Evolutionary conservation across 2,113 vertebrate genomes (phyloP), one percentile per base, ranked within the genome.

Genomic region (Lepus americanus): DNA sequence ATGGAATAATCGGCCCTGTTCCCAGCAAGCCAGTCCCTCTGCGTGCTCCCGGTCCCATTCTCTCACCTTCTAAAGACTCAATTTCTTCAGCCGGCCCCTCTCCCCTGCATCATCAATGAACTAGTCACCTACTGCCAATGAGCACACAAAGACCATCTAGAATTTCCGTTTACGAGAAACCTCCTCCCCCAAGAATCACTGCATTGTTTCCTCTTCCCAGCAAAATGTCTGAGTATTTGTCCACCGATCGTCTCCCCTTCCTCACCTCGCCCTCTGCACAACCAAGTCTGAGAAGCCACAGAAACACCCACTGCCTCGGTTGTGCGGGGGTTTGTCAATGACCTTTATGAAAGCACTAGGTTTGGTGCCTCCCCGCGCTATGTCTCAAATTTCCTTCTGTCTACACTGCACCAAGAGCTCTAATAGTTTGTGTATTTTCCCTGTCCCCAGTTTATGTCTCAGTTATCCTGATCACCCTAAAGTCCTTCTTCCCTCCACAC

Each of bases 151-250:
- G 49, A 81, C 17, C 22, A 4, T 88, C 44, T 12, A 94, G 23
- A 88, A 84, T 67, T n/a, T 55, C 61, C 13, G 53, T 23, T 76
- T 67, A 36, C 12, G 92, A 88, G 5, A 96, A 64, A 13, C 17
- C n/a, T 36, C 63, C 29, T 44, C 80, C 70, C 3, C 51, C 13
- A 9, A 17, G 17, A 82, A 10, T n/a, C 16, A 33, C 29, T 27
- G 9, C 29, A 80, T 51, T 33, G 74, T 61, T 82, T 59, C 63
- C n/a, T n/a, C 55, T 76, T 86, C 86, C 76, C 6, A 70, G 27
- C 39, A 70, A 67, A 74, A 76, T 33, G 63, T 76, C 85, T 89
- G 36, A 93, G n/a, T 88, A 86, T n/a, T 49, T 72, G n/a, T 44
- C 12, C 59, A 85, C 36, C 73, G 39, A 49, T 2, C 73, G 64